phyloP scores from a whole-genome alignment of 2,888 invertebrate species.

The Danaus chrysippus region DNA sequence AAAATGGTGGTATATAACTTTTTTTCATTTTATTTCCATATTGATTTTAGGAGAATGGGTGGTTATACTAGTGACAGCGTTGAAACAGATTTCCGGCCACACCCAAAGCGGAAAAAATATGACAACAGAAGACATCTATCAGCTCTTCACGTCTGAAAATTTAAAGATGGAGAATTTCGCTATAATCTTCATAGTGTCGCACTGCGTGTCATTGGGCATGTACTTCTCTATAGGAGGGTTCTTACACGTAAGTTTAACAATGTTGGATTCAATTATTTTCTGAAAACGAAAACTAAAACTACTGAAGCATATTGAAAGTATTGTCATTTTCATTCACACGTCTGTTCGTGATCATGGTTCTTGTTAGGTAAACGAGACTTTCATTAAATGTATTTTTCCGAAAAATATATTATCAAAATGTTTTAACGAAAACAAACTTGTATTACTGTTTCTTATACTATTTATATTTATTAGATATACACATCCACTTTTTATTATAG shows the following conservation, averaged over 20 bases:
- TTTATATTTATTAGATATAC: no score
- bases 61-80: conserved; percentile 79
- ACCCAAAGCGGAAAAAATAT: conserved; percentile 54
- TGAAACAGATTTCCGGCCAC: conserved; percentile 76
- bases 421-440: no score
- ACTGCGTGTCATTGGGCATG: conserved; percentile 75
- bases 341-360: no score
- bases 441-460: no score
- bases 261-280: no score
- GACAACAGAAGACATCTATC: conserved; percentile 55
- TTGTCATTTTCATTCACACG: no score
- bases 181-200: conserved; percentile 68
- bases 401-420: background rate
- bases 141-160: conserved; percentile 68
- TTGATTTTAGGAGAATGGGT: conserved; percentile 84
- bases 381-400: background rate
- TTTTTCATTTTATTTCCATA: background rate
- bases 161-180: conserved; percentile 75
- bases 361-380: background rate
- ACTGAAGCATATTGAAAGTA: no score
- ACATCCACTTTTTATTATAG: no score
- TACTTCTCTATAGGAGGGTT: conserved; percentile 84
- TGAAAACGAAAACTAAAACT: no score
- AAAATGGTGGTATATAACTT: no score
- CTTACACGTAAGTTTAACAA: conserved; percentile 78